A percentile compares a stretch with the other conserved stretches of the same genome.
These are phyloP conservation scores for Pyxicephalus adspersus DNA, from an alignment of 2,113 vertebrate genomes.

Conservation along the genomic window DNA sequence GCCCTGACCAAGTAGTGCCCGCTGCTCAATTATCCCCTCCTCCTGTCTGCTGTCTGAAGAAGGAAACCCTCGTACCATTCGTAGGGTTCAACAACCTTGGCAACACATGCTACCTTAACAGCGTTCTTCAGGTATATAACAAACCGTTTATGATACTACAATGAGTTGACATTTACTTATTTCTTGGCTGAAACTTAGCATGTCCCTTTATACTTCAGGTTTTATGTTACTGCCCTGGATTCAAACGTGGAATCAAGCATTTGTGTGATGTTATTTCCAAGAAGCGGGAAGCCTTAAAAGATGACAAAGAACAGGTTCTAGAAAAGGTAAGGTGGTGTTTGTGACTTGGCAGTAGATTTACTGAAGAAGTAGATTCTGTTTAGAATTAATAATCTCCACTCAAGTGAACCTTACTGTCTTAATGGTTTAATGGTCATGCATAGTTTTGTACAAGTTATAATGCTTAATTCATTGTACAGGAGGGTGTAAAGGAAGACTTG, in stretches of 20 bases:
- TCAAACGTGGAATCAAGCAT: slow-evolving; percentile 89
- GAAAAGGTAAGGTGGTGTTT: slow-evolving; percentile 76
- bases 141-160: too few species aligned
- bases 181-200: too few species aligned
- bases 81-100: slow-evolving; percentile 95
- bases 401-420: not conserved
- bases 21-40: slow-evolving; percentile 72
- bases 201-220: slow-evolving; percentile 72
- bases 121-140: slow-evolving; percentile 87
- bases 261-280: slow-evolving; percentile 82
- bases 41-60: slow-evolving; percentile 79
- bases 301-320: slow-evolving; percentile 72
- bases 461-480: slow-evolving; percentile 60
- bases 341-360: too few species aligned
- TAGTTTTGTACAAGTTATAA: not conserved
- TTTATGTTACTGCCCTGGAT: slow-evolving; percentile 92
- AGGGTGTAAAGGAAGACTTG: slow-evolving; percentile 70
- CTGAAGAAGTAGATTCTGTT: too few species aligned
- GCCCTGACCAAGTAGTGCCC: slow-evolving; percentile 85
- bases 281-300: slow-evolving; percentile 78
- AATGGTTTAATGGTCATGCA: too few species aligned
- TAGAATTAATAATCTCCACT: too few species aligned
- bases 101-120: slow-evolving; percentile 98
- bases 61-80: slow-evolving; percentile 86
- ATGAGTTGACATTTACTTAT: too few species aligned